phyloP scores from a whole-genome alignment of 1,140 invertebrate species.

The Nasonia giraulti region DNA sequence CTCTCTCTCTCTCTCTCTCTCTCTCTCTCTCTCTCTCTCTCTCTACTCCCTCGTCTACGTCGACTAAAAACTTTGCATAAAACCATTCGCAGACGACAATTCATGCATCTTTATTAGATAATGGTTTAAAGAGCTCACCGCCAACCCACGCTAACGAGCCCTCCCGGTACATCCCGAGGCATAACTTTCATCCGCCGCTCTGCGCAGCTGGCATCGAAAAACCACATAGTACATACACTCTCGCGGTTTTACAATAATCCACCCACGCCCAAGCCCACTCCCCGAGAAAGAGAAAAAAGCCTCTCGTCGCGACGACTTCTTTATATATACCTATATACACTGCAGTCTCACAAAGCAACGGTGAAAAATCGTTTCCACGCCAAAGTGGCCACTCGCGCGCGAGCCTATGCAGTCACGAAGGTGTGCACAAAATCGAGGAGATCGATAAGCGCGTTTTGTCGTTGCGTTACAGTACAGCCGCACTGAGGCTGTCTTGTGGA shows the following conservation, averaged over 20 bases:
- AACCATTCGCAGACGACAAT: background rate
- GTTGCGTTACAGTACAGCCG: background rate
- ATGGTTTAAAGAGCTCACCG: slow-evolving; percentile 10
- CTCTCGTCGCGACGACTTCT: background rate
- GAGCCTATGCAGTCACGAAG: background rate
- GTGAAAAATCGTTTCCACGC: background rate
- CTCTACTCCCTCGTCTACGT: background rate
- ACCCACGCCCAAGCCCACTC: background rate
- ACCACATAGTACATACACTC: background rate
- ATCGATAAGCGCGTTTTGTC: background rate
- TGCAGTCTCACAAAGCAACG: too few species aligned
- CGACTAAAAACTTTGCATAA: background rate
- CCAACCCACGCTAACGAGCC: background rate
- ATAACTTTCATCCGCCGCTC: background rate
- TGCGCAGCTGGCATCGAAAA: background rate
- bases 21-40: too few species aligned
- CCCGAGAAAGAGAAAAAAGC: background rate
- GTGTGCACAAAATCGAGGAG: background rate
- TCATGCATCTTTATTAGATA: slow-evolving; percentile 4
- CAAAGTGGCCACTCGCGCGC: background rate
- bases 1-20: too few species aligned
- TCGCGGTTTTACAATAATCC: background rate
- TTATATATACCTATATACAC: background rate
- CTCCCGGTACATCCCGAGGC: background rate
- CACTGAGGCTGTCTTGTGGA: background rate